phyloP scores from a whole-genome alignment of 1,140 invertebrate species.

The Planococcus citri region DNA sequence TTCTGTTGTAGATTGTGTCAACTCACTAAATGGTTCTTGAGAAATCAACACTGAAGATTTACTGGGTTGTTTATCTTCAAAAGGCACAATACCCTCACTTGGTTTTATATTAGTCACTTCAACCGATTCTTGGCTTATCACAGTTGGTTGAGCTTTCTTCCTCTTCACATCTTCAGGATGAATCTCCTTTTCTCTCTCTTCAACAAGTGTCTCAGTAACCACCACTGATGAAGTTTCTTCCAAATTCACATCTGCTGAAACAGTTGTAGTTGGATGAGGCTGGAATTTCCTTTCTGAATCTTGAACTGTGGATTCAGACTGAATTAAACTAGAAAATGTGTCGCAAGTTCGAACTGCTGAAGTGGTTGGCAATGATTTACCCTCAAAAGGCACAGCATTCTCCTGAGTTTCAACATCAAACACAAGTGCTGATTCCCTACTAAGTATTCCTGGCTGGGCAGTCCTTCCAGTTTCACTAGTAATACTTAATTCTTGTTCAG shows the following conservation, averaged over 20 bases:
- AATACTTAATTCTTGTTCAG: constrained; percentile 18
- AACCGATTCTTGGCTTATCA: constrained; percentile 30
- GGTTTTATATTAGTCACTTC: constrained; percentile 27
- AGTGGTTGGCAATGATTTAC: background rate
- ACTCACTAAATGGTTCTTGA: background rate
- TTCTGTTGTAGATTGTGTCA: background rate
- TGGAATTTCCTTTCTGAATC: background rate
- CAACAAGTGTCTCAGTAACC: background rate
- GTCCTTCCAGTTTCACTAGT: background rate
- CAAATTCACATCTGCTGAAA: background rate
- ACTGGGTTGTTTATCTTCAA: constrained; percentile 30
- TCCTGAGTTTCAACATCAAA: background rate
- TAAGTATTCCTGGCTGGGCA: background rate
- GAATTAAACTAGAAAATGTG: background rate
- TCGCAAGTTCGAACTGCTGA: background rate
- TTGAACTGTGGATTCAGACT: background rate
- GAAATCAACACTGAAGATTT: constrained; percentile 28
- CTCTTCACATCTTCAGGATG: background rate
- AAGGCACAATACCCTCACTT: constrained; percentile 27
- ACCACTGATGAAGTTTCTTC: background rate
- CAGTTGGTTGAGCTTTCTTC: constrained; percentile 24
- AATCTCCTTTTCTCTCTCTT: background rate
- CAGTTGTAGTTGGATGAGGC: background rate
- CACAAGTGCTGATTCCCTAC: background rate
- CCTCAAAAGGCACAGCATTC: background rate